Evolutionary conservation across 23 tunicate species (phyloP).

Genomic region (Botrylloides violaceus): DNA sequence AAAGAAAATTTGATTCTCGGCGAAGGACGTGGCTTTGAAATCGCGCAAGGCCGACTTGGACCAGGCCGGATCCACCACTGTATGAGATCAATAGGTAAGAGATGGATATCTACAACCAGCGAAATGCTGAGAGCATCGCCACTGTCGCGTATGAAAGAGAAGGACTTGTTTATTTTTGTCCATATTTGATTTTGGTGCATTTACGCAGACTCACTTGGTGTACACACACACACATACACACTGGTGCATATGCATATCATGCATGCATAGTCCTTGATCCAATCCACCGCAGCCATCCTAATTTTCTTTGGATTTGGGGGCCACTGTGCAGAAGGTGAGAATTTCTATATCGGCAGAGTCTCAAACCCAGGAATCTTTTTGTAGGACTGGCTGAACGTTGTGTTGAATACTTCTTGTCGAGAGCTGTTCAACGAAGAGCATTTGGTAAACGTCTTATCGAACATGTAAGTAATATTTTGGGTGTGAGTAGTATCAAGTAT

Average conservation of each 20-base stretch:
- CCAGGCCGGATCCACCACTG: constrained; percentile 99
- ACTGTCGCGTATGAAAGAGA: not conserved
- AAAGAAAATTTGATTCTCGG: constrained; percentile 71
- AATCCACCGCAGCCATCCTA: too few relatives aligned
- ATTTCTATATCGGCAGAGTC: not conserved
- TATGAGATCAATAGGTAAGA: constrained; percentile 86
- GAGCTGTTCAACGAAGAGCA: constrained; percentile 58
- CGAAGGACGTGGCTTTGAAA: constrained; percentile 96
- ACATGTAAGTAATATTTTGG: constrained; percentile 89
- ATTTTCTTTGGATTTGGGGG: too few relatives aligned
- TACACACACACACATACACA: too few relatives aligned
- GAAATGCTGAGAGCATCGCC: not conserved
- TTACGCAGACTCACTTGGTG: too few relatives aligned
- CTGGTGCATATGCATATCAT: too few relatives aligned
- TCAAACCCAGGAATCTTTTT: not conserved
- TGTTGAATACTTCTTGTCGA: constrained; percentile 53
- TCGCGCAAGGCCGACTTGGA: constrained; percentile 96
- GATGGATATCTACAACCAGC: not conserved
- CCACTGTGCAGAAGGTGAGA: not conserved
- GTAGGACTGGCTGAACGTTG: constrained; percentile 77
- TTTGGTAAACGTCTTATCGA: constrained; percentile 85
- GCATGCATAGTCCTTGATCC: not conserved
- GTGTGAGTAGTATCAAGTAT: too few relatives aligned
- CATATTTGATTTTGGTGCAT: too few relatives aligned
- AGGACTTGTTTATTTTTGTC: too few relatives aligned